A percentile compares a stretch with the other conserved stretches of the same genome.
Evolutionary conservation across 2,797 vertebrate genomes (phyloP).

Genomic region (Intellagama lesueurii): DNA sequence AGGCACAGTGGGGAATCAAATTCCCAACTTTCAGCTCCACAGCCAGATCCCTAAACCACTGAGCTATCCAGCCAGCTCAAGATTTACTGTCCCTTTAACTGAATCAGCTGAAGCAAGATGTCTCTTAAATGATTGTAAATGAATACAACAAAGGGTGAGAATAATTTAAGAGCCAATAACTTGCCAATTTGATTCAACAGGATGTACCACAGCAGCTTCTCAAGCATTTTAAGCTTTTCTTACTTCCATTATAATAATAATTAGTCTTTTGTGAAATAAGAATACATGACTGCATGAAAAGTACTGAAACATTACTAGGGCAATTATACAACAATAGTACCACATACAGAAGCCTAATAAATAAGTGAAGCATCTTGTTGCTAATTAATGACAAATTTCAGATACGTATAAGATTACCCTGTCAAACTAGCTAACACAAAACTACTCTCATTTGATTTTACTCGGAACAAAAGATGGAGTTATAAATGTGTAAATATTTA

Average conservation of each 20-base stretch:
- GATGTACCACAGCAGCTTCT: rapidly evolving
- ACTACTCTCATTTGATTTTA: neutral
- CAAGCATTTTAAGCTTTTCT: neutral
- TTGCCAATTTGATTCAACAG: neutral
- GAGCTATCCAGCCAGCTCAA: too few relatives aligned
- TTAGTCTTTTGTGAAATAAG: constrained; percentile 27
- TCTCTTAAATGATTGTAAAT: neutral
- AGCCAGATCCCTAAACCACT: too few relatives aligned
- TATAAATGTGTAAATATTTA: neutral
- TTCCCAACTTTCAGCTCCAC: too few relatives aligned
- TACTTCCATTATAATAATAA: neutral
- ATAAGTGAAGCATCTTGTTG: constrained; percentile 25
- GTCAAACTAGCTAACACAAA: neutral
- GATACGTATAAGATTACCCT: neutral
- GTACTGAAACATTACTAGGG: neutral
- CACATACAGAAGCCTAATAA: constrained; percentile 14
- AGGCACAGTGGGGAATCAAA: too few relatives aligned
- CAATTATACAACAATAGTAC: neutral
- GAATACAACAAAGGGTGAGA: constrained; percentile 22
- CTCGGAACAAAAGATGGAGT: neutral
- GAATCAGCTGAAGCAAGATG: constrained; percentile 30
- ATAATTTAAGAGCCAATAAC: constrained; percentile 16
- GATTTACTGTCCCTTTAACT: constrained; percentile 9
- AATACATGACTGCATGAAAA: constrained; percentile 4
- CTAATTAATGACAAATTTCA: constrained; percentile 14